These are phyloP conservation scores for Lasioglossum villosulum DNA, from an alignment of 2,888 invertebrate genomes.

Conservation along the genomic window DNA sequence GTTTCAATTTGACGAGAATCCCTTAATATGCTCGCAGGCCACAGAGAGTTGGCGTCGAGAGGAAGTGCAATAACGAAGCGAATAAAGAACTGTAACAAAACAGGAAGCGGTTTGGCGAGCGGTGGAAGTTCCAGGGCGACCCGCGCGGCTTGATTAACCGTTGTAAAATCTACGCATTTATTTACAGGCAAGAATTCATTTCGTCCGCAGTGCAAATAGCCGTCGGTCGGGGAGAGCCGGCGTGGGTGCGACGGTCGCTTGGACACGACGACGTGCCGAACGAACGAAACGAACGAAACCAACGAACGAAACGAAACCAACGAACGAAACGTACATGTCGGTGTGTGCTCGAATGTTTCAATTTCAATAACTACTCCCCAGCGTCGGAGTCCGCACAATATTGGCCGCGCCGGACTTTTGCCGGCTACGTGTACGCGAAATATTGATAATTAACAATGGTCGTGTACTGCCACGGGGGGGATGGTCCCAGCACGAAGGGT, in stretches of 20 bases:
- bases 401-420: slow-evolving; percentile 76
- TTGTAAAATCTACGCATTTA: slow-evolving; percentile 77
- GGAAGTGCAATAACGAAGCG: slow-evolving; percentile 26
- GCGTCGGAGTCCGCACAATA: slow-evolving; percentile 79
- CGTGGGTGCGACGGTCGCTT: slow-evolving; percentile 60
- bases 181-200: slow-evolving; percentile 77
- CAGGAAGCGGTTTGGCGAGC: neutral
- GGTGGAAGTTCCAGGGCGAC: slow-evolving; percentile 42
- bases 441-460: slow-evolving; percentile 84
- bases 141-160: slow-evolving; percentile 75
- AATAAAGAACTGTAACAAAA: slow-evolving; percentile 24
- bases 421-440: slow-evolving; percentile 79
- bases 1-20: slow-evolving; percentile 19
- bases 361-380: slow-evolving; percentile 85
- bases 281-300: slow-evolving; percentile 45
- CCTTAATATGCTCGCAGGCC: neutral
- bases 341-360: slow-evolving; percentile 83
- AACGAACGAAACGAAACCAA: slow-evolving; percentile 43
- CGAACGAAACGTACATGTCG: slow-evolving; percentile 56
- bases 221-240: slow-evolving; percentile 61
- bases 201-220: slow-evolving; percentile 73
- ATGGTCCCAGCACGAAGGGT: slow-evolving; percentile 66
- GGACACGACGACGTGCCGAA: slow-evolving; percentile 56
- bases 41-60: neutral
- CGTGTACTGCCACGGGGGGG: slow-evolving; percentile 74